phyloP scores from a whole-genome alignment of 2,888 invertebrate species.

The Cataglyphis albicans region DNA sequence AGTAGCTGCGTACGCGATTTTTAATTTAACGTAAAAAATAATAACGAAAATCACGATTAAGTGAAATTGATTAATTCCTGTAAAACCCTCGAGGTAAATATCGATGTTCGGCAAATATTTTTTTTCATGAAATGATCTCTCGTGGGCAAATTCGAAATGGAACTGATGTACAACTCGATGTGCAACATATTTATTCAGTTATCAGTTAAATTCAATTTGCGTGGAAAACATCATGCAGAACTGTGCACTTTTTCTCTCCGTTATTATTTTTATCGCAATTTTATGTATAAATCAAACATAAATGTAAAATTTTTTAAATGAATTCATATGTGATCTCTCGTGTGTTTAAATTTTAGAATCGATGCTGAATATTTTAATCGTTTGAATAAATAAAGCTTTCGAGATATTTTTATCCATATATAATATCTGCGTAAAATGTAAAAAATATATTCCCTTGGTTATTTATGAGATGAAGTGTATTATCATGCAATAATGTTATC shows the following conservation, averaged over 20 bases:
- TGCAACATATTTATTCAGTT: slow-evolving; percentile 19
- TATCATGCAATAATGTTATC: slow-evolving; percentile 12
- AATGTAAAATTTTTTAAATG: background rate
- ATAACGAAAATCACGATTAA: background rate
- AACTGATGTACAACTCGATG: background rate
- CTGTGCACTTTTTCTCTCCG: background rate
- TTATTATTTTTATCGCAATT: background rate
- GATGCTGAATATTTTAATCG: background rate
- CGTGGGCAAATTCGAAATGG: background rate
- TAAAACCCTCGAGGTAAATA: slow-evolving; percentile 4
- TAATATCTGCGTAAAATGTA: background rate
- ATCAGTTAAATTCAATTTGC: slow-evolving; percentile 21
- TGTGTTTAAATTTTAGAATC: background rate
- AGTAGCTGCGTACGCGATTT: background rate
- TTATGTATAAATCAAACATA: background rate
- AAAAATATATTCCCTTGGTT: background rate
- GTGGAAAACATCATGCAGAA: background rate
- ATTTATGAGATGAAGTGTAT: background rate
- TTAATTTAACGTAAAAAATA: slow-evolving; percentile 1
- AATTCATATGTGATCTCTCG: background rate
- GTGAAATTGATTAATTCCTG: slow-evolving; percentile 23
- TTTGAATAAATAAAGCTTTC: background rate
- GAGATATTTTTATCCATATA: background rate
- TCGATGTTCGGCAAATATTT: background rate
- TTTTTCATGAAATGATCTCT: slow-evolving; percentile 12